Base-by-base conservation (phyloP, 1,140 invertebrate genomes). In the Catajapyx aquilonaris region DNA sequence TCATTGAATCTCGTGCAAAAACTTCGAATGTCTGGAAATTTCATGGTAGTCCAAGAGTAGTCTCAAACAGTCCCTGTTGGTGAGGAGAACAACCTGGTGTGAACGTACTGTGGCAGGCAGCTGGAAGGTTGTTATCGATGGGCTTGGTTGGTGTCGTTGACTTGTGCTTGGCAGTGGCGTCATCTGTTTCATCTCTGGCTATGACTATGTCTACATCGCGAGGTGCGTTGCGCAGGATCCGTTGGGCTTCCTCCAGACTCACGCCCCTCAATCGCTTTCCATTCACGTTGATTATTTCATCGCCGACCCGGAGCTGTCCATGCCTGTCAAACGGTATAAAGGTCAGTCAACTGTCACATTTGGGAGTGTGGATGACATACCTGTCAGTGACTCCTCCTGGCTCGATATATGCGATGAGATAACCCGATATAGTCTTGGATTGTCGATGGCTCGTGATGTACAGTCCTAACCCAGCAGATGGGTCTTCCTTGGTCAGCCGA, bases 381-480 rank as follows among this genome's bases (percentile, higher is more conserved):
- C 67, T 78, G 44, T 80, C 69, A 31, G 80, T 81, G 46, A 83
- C 75, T 31, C 80, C 78, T 36, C 73, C 73, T 42, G 69, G 68
- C 43, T 83, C 80, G 23, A 86, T 62, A 50, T 81, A 76, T 2
- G 81, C 76, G 35, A 87, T 72, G 45, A 85, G 68, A 48, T 84
- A 85, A 11, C 78, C n/a, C n/a, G n/a, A n/a, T n/a, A n/a, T n/a
- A n/a, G n/a, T n/a, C n/a, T n/a, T n/a, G n/a, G n/a, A n/a, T n/a
- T n/a, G n/a, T n/a, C n/a, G n/a, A n/a, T n/a, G 15, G 13, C 17
- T 30, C 18, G 17, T n/a, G 15, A 20, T 36, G 30, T 20, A 22
- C 22, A 17, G 22, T 20, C 13, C 13, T 18, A 17, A 19, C 5
- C 19, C 20, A 22, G 5, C 13, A 31, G 15, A 11, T 35, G 3